Percentiles rank a stretch among this genome's conserved stretches.
Conservation (phyloP, 1,140 invertebrate species). For the Drosophila malerkotliana region DNA sequence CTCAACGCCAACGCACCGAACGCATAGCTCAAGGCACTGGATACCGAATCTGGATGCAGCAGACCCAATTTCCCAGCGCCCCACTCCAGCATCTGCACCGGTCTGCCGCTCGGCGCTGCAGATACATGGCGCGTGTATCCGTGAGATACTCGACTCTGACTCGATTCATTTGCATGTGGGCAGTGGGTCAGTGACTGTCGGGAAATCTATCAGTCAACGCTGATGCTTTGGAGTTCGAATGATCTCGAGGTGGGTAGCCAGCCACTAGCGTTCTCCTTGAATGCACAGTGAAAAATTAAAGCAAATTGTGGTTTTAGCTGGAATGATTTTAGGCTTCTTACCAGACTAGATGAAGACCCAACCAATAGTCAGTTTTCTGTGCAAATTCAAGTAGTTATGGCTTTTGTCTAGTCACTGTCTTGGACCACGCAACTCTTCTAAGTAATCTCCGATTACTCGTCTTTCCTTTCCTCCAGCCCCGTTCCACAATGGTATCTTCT, state of each 20-base stretch:
- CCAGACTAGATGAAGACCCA: neutral
- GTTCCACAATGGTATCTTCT: slow-evolving; percentile 2
- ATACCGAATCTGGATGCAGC: slow-evolving; percentile 21
- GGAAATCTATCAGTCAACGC: slow-evolving; percentile 37
- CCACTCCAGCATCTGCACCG: neutral
- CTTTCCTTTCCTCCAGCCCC: slow-evolving; percentile 12
- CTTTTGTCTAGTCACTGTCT: slow-evolving; percentile 36
- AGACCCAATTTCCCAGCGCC: slow-evolving; percentile 25
- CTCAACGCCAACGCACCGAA: slow-evolving; percentile 71
- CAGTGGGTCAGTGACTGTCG: slow-evolving; percentile 67
- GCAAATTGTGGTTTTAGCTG: neutral
- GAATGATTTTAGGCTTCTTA: no score
- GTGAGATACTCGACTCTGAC: slow-evolving; percentile 26
- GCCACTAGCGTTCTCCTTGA: neutral
- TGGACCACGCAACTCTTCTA: slow-evolving; percentile 15
- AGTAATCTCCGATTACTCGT: slow-evolving; percentile 21
- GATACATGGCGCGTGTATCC: slow-evolving; percentile 40
- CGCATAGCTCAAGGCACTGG: slow-evolving; percentile 9
- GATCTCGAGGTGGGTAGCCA: slow-evolving; percentile 25
- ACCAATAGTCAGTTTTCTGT: neutral
- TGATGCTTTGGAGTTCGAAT: slow-evolving; percentile 10
- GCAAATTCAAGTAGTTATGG: slow-evolving; percentile 1
- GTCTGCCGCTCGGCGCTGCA: neutral
- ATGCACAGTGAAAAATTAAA: neutral
- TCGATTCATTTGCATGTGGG: slow-evolving; percentile 68